phyloP scores from a whole-genome alignment of 2,888 invertebrate genomes.

The Macrophya alboannulata region DNA sequence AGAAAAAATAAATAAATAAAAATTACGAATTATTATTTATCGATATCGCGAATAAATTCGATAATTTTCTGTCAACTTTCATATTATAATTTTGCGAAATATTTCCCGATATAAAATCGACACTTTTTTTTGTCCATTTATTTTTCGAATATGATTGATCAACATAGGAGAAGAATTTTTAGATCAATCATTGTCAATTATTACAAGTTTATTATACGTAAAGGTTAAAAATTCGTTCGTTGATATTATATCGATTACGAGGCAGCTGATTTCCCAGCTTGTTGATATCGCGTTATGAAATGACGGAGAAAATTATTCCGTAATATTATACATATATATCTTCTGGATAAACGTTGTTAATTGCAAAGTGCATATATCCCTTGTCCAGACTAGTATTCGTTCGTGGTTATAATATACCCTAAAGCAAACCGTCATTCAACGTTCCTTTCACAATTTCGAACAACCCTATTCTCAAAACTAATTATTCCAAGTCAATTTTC shows the following conservation, averaged over 20 bases:
- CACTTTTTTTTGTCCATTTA: not conserved
- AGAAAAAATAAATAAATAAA: not conserved
- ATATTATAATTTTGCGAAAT: not conserved
- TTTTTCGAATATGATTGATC: not conserved
- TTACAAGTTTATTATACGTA: not conserved
- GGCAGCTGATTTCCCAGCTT: not conserved
- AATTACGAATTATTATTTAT: not conserved
- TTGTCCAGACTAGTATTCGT: not conserved
- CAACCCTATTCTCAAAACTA: not conserved
- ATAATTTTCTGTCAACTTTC: not conserved
- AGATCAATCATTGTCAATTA: not conserved
- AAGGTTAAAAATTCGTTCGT: not conserved
- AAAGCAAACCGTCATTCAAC: not conserved
- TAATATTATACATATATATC: not conserved
- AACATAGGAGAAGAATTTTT: not conserved
- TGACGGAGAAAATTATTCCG: not conserved
- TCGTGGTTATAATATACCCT: not conserved
- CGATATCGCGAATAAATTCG: not conserved
- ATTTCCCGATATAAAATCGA: not conserved
- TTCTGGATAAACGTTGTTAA: not conserved
- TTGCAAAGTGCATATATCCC: not conserved
- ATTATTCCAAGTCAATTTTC: constrained; percentile 22
- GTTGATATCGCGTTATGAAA: not conserved
- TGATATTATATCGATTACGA: not conserved
- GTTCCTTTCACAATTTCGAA: constrained; percentile 4